Conservation (phyloP, 2,113 vertebrate species). For the Cranoglanis bouderius region DNA sequence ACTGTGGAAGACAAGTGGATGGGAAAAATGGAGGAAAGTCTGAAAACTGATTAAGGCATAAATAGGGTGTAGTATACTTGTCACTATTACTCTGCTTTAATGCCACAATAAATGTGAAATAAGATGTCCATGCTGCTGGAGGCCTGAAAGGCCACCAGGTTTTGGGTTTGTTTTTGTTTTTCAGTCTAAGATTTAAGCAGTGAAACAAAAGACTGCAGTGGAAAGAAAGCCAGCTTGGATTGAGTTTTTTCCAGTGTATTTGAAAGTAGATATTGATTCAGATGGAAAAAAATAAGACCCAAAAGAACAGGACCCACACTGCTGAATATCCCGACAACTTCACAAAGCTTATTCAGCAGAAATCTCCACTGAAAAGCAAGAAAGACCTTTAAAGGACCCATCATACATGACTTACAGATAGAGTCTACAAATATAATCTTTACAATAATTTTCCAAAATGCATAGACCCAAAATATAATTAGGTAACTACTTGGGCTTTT, state of each 20-base stretch:
- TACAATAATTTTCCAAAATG: background rate
- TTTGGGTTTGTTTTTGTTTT: background rate
- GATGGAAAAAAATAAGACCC: background rate
- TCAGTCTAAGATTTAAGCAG: background rate
- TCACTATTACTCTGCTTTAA: constrained; percentile 31
- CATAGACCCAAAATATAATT: background rate
- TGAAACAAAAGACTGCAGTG: constrained; percentile 9
- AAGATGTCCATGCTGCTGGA: background rate
- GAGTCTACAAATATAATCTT: background rate
- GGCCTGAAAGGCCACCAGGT: constrained; percentile 14
- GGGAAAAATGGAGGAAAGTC: constrained; percentile 2
- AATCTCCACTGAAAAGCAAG: background rate
- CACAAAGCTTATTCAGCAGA: background rate
- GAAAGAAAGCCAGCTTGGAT: constrained; percentile 1
- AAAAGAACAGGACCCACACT: background rate
- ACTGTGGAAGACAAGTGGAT: background rate
- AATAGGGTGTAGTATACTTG: constrained; percentile 36
- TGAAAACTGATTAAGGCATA: constrained; percentile 25
- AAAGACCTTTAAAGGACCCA: background rate
- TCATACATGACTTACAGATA: background rate
- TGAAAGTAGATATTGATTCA: constrained; percentile 11
- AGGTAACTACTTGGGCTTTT: background rate
- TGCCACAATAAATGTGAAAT: constrained; percentile 31
- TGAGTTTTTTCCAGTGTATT: background rate
- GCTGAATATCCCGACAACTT: background rate